Evolutionary conservation across 2,888 invertebrate genomes (phyloP).

Genomic region (Trachelus tabidus): DNA sequence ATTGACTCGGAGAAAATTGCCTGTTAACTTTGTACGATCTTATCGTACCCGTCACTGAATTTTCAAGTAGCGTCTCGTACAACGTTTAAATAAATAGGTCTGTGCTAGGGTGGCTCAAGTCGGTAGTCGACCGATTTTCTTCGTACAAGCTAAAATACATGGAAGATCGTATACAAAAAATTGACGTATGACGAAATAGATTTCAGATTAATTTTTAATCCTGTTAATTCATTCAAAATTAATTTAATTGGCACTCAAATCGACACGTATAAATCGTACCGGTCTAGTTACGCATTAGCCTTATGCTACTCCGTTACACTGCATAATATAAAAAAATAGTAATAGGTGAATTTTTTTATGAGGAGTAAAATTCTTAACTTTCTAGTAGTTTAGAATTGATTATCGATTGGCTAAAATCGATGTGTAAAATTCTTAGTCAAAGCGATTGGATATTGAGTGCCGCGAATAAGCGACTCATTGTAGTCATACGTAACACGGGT

Average conservation of each 20-base stretch:
- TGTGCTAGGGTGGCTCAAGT: not conserved
- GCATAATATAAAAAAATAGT: not conserved
- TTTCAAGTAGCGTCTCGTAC: not conserved
- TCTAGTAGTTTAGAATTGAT: not conserved
- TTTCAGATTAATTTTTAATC: not conserved
- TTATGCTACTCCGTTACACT: not conserved
- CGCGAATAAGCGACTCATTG: constrained; percentile 18
- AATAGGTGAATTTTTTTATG: not conserved
- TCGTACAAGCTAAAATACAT: not conserved
- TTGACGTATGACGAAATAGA: not conserved
- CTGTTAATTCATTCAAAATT: not conserved
- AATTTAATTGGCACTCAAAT: not conserved
- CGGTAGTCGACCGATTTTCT: not conserved
- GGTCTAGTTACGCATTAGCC: not conserved
- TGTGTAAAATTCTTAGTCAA: not conserved
- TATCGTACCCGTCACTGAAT: not conserved
- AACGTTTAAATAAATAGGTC: not conserved
- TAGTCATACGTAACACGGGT: constrained; percentile 30
- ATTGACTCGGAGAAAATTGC: not conserved
- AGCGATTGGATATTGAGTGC: not conserved
- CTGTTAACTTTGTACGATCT: not conserved
- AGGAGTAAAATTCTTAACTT: not conserved
- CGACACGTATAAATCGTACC: not conserved
- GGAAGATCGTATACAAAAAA: no score
- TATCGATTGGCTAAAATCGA: not conserved